Base-by-base conservation (phyloP, 2,797 vertebrate genomes). In the Mallotus villosus region DNA sequence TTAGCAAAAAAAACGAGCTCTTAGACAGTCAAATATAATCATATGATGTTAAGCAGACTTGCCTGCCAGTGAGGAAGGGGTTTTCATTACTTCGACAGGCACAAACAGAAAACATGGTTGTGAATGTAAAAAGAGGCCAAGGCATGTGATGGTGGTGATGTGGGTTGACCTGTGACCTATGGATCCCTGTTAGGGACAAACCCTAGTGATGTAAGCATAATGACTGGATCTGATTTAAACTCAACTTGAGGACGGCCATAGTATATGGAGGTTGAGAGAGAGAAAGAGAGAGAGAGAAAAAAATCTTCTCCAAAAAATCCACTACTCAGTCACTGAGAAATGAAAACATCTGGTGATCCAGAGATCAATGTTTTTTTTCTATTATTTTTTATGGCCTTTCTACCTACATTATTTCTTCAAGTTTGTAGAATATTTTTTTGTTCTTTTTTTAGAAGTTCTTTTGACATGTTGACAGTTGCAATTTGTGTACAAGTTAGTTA, bases 371-470 rank as follows among this genome's bases (percentile, higher is more conserved):
- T 12, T 46, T 46, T 46, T 85, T 86, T 79, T 32, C 87, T 82
- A 1, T 82, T 86, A 57, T 86, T 87, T 87, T 84, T 77, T 91
- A 91, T 91, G 91, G 90, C 87, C 88, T 85, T 90, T 90, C 87
- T 92, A 92, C 89, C 91, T 91, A 89, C 74, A 65, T 76, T 82
- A 79, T 75, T 78, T 84, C 64, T 90, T 88, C 74, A 84, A 83
- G 86, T 87, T 81, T 77, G 60, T 63, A 71, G 19, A 75, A 79
- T 81, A 76, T 69, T 73, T 74, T 73, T 21, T 61, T 63, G 67
- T 41, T 69, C 74, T 67, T 67, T 29, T 34, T 74, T 57, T 62
- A 41, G 65, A 68, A 1, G 63, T 74, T 29, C 22, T 37, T 74
- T 75, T 86, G 16, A 70, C 82, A 79, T 49, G 73, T 80, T 74